Percentiles rank a stretch among this genome's conserved stretches.
phyloP scores from a whole-genome alignment of 2,113 vertebrate genomes.

The Elgaria multicarinata region DNA sequence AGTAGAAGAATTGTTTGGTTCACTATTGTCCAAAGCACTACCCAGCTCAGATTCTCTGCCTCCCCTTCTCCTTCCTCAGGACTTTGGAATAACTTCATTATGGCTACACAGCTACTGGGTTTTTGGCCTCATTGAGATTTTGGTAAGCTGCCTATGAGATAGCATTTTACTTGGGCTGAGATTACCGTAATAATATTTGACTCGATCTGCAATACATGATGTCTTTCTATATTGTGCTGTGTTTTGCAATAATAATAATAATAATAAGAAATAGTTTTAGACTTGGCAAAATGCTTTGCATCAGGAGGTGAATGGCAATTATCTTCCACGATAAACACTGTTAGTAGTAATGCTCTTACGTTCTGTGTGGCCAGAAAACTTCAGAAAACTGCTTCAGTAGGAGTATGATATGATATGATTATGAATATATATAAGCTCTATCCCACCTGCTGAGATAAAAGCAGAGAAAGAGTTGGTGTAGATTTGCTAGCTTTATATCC shows the following conservation, averaged over 20 bases:
- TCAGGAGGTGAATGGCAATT: not conserved
- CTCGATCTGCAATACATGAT: not conserved
- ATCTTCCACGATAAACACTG: not conserved
- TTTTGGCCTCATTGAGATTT: too few species aligned
- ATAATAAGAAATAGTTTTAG: not conserved
- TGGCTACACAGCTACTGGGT: not conserved
- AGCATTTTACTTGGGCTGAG: not conserved
- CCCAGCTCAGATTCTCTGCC: not conserved
- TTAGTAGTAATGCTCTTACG: not conserved
- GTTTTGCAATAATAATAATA: not conserved
- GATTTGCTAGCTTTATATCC: not conserved
- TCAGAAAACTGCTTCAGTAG: not conserved
- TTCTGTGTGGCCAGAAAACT: slow-evolving; percentile 36
- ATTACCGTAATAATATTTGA: not conserved
- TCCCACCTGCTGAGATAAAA: slow-evolving; percentile 33
- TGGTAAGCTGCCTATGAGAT: not conserved
- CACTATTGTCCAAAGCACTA: not conserved
- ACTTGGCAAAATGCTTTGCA: not conserved
- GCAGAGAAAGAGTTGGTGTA: not conserved
- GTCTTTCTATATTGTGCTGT: not conserved
- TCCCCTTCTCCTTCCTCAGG: not conserved
- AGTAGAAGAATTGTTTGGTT: not conserved
- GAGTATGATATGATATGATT: not conserved
- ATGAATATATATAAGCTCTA: not conserved
- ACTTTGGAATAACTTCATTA: too few species aligned